Evolutionary conservation across 1,140 invertebrate species (phyloP).

Genomic region (Drosophila arawakana): DNA sequence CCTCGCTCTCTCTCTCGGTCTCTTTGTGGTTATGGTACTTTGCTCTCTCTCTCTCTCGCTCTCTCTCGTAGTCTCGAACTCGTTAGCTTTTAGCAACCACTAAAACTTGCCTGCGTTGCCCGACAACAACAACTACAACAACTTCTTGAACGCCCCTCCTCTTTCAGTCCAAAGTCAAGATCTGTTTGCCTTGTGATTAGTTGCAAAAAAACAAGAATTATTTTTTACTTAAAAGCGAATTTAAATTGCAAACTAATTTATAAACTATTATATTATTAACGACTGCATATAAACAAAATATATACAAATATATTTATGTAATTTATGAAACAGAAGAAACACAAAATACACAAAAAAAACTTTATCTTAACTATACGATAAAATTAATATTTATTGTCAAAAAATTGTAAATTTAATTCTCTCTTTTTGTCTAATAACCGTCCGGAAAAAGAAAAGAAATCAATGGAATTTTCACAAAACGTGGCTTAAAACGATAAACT

Average conservation of each 20-base stretch:
- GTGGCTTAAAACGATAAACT: slow-evolving; percentile 67
- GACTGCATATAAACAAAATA: slow-evolving; percentile 65
- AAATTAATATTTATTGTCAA: slow-evolving; percentile 60
- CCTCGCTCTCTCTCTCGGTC: slow-evolving; percentile 21
- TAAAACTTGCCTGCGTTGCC: slow-evolving; percentile 58
- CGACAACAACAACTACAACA: slow-evolving; percentile 18
- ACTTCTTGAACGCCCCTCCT: slow-evolving; percentile 26
- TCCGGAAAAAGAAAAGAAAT: slow-evolving; percentile 42
- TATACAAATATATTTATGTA: slow-evolving; percentile 50
- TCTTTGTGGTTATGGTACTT: slow-evolving; percentile 44
- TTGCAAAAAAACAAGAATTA: slow-evolving; percentile 42
- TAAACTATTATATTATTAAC: slow-evolving; percentile 58
- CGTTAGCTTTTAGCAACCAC: slow-evolving; percentile 52
- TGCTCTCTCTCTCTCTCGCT: slow-evolving; percentile 48
- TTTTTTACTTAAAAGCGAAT: slow-evolving; percentile 49
- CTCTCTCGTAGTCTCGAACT: slow-evolving; percentile 58
- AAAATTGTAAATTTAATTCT: slow-evolving; percentile 60
- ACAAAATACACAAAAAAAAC: slow-evolving; percentile 48
- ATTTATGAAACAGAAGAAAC: slow-evolving; percentile 46
- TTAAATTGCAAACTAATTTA: slow-evolving; percentile 72
- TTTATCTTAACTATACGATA: slow-evolving; percentile 52
- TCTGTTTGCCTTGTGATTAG: slow-evolving; percentile 84
- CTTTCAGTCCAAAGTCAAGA: slow-evolving; percentile 30
- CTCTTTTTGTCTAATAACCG: slow-evolving; percentile 60
- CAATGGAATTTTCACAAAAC: slow-evolving; percentile 41